Base-by-base conservation (phyloP, 2,797 vertebrate genomes). In the Manis javanica region DNA sequence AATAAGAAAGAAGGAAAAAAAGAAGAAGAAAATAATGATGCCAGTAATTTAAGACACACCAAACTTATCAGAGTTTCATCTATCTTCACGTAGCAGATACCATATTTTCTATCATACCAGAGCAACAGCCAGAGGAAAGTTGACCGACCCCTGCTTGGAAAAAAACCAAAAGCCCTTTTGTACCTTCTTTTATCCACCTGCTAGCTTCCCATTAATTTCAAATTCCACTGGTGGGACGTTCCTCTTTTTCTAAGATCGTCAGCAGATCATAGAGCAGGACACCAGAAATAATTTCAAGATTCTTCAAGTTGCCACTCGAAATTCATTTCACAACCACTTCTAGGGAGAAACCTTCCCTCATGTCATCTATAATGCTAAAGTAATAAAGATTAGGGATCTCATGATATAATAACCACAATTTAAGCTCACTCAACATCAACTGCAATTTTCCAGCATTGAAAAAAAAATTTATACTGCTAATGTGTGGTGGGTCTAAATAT, bases 111-210 rank as follows among this genome's bases (percentile, higher is more conserved):
- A 19, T 5, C 16, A 42, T 49, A n/a, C 0, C 15, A 75, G 7
- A 51, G 1, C 4, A 10, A 42, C 59, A 23, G 6, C 14, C 21
- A 69, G 5, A 83, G 53, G 21, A 86, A 31, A 29, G 0, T 10
- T 72, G 6, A 31, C 18, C 16, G n/a, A n/a, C n/a, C n/a, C 1
- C 14, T 93, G 39, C 23, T 93, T 69, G 7, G 26, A 26, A 42
- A 75, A 91, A 57, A 18, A n/a, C 8, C 3, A 42, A 78, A 64
- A 31, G 14, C 2, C 16, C 13, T 16, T 68, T 59, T 85, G 3
- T 15, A 63, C 0, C 2, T 3, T 29, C 59, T 79, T 2, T 53
- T 37, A 8, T 26, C 0, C 0, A 82, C 15, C 26, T 83, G 6
- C 12, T 66, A 24, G 10, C 10, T 86, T 24, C 12, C 42, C 7